Conservation (phyloP, 2,888 invertebrate species). For the Mimachlamys varia region DNA sequence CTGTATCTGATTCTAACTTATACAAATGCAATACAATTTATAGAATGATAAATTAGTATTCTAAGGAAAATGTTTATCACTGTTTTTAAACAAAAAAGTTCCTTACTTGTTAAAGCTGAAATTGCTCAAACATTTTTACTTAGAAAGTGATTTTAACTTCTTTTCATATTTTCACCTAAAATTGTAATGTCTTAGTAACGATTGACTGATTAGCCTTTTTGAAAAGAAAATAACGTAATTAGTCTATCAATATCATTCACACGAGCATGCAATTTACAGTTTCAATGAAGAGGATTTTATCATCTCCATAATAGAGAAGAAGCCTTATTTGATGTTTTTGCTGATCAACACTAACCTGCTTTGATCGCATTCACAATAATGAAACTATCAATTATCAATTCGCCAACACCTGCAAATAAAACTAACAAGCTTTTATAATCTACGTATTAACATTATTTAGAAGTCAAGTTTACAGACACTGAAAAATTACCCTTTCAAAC, state of each 20-base stretch:
- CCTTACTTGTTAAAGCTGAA: too few relatives aligned
- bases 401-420: constrained; percentile 19
- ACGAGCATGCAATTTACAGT: neutral
- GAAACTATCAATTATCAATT: constrained; percentile 15
- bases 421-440: constrained; percentile 4
- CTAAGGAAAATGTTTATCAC: too few relatives aligned
- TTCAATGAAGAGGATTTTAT: neutral
- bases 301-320: neutral
- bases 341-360: neutral
- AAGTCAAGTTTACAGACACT: constrained; percentile 20
- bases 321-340: neutral
- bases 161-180: too few relatives aligned
- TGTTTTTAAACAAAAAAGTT: too few relatives aligned
- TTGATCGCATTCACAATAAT: neutral
- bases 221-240: neutral
- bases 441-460: constrained; percentile 12
- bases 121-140: too few relatives aligned
- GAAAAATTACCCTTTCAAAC: constrained; percentile 33
- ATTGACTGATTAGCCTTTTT: too few relatives aligned
- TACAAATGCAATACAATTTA: too few relatives aligned
- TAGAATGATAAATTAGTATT: too few relatives aligned
- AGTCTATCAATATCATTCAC: neutral
- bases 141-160: too few relatives aligned
- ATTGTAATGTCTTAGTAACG: too few relatives aligned
- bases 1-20: too few relatives aligned